These are phyloP conservation scores for Apamea epomidion DNA, from an alignment of 2,888 invertebrate genomes.

Conservation along the genomic window DNA sequence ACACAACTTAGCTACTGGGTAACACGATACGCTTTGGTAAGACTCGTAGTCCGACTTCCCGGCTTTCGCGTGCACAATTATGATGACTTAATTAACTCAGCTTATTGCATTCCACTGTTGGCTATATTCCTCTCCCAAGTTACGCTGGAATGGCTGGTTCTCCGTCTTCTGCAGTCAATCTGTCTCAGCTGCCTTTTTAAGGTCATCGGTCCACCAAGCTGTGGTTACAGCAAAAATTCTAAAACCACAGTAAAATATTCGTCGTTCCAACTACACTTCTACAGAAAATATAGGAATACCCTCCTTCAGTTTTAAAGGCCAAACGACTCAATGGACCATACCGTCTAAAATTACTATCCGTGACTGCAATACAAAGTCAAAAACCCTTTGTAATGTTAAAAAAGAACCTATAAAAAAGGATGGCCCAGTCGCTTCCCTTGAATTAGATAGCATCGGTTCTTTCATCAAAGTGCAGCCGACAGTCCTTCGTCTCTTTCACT, in stretches of 20 bases:
- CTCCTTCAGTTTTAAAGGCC: background rate
- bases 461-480: constrained; percentile 65
- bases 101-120: background rate
- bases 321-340: constrained; percentile 34
- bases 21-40: too few relatives aligned
- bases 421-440: constrained; percentile 60
- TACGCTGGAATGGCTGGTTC: background rate
- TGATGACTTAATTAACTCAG: background rate
- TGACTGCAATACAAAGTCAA: constrained; percentile 62
- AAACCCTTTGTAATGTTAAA: constrained; percentile 63
- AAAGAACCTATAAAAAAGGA: constrained; percentile 61
- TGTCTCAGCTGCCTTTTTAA: background rate
- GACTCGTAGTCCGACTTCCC: too few relatives aligned
- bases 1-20: too few relatives aligned
- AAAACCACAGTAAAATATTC: background rate
- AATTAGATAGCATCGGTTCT: constrained; percentile 65
- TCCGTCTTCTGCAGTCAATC: background rate
- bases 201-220: too few relatives aligned
- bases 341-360: constrained; percentile 56
- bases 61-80: background rate
- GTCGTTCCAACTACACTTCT: background rate
- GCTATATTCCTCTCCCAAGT: too few relatives aligned
- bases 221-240: background rate
- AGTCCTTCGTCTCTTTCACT: constrained; percentile 37
- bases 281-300: background rate